These are phyloP conservation scores for Sebastes kiyomatsui DNA, from an alignment of 2,797 vertebrate genomes.

Conservation along the genomic window DNA sequence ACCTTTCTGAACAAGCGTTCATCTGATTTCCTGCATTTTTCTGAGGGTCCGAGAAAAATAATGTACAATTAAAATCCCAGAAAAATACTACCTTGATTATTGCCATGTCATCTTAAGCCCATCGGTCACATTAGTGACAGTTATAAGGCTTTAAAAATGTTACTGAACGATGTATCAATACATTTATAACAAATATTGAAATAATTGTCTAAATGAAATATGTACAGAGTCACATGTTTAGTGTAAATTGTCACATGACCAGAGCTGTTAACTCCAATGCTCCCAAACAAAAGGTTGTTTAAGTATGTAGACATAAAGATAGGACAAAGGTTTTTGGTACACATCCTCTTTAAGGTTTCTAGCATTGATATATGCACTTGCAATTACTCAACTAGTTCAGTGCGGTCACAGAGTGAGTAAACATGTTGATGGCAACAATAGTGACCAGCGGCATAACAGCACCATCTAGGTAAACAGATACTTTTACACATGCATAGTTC, in stretches of 20 bases:
- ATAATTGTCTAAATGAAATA: not conserved
- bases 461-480: not conserved
- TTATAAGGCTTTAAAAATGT: not conserved
- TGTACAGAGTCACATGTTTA: not conserved
- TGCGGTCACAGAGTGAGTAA: not conserved
- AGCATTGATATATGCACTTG: not conserved
- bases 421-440: not conserved
- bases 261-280: not conserved
- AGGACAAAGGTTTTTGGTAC: not conserved
- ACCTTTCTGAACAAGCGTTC: not conserved
- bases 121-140: not conserved
- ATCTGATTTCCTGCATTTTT: not conserved
- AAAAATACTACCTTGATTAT: not conserved
- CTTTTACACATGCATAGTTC: not conserved
- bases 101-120: not conserved
- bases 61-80: not conserved
- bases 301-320: constrained; percentile 17
- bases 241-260: not conserved
- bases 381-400: not conserved
- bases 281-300: constrained; percentile 6
- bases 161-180: not conserved
- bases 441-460: not conserved
- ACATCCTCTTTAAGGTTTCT: not conserved
- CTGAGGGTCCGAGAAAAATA: not conserved
- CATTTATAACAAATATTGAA: not conserved